Conservation (phyloP, 2,113 vertebrate genomes). For the Corythoichthys haematopterus region DNA sequence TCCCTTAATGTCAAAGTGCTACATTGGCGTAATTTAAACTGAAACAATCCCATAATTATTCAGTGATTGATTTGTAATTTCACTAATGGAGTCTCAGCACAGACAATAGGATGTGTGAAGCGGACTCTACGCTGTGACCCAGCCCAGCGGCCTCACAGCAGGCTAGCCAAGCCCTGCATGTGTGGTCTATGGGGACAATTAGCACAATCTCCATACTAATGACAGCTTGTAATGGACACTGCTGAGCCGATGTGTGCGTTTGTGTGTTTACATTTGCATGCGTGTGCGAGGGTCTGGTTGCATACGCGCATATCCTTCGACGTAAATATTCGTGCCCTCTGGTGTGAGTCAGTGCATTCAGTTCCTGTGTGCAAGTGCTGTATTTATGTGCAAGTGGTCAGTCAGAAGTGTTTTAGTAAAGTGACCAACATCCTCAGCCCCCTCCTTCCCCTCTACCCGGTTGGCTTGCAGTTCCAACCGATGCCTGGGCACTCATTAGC, state of each 20-base stretch:
- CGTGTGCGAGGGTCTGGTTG: slow-evolving; percentile 7
- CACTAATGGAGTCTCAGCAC: slow-evolving; percentile 57
- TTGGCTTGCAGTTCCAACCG: slow-evolving; percentile 45
- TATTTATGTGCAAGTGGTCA: slow-evolving; percentile 20
- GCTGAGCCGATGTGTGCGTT: slow-evolving; percentile 53
- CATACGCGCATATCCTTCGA: slow-evolving; percentile 44
- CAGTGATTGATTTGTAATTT: slow-evolving; percentile 62
- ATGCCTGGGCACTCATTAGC: slow-evolving; percentile 70
- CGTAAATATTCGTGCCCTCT: slow-evolving; percentile 14
- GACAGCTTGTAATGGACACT: slow-evolving; percentile 64
- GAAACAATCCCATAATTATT: slow-evolving; percentile 55
- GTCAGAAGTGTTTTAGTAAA: slow-evolving; percentile 38
- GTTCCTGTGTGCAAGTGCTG: slow-evolving; percentile 6
- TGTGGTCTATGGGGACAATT: slow-evolving; percentile 75
- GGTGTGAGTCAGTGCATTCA: slow-evolving; percentile 15
- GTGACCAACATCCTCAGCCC: slow-evolving; percentile 10
- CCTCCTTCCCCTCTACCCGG: slow-evolving; percentile 1
- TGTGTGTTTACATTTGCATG: slow-evolving; percentile 31
- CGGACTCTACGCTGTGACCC: slow-evolving; percentile 38
- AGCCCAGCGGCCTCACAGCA: slow-evolving; percentile 31
- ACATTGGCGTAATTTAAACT: slow-evolving; percentile 30
- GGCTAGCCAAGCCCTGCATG: slow-evolving; percentile 58
- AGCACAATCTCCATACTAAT: slow-evolving; percentile 74
- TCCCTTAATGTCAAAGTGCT: background rate
- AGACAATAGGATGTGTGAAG: slow-evolving; percentile 58